These are phyloP conservation scores for Trinectes maculatus DNA, from an alignment of 2,113 vertebrate species.

Conservation along the genomic window DNA sequence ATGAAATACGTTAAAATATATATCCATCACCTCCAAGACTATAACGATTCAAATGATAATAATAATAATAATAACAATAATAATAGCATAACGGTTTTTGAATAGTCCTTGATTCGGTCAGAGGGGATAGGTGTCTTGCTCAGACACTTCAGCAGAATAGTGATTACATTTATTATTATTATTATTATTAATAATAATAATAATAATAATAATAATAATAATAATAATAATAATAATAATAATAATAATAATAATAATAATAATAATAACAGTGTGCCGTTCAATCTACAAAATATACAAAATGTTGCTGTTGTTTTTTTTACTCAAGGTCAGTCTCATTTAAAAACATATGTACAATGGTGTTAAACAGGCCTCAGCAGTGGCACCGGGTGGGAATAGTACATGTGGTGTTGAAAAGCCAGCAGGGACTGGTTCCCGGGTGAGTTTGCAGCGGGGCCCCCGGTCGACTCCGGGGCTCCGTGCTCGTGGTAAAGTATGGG, in stretches of 20 bases:
- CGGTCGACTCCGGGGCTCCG: conserved; percentile 82
- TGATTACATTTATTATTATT: conserved; percentile 48
- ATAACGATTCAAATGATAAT: conserved; percentile 28
- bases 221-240: conserved; percentile 65
- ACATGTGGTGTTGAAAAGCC: conserved; percentile 92
- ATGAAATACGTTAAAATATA: conserved; percentile 46
- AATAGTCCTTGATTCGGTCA: too few relatives aligned
- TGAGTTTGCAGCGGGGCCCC: conserved; percentile 75
- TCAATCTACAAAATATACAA: conserved; percentile 72
- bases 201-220: conserved; percentile 57
- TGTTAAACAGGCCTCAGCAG: conserved; percentile 91
- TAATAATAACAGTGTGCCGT: conserved; percentile 45
- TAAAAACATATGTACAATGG: conserved; percentile 59
- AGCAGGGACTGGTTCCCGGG: conserved; percentile 88
- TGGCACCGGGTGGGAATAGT: conserved; percentile 94
- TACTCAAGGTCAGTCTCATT: conserved; percentile 25
- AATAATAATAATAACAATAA: conserved; percentile 53
- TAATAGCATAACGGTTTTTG: conserved; percentile 30
- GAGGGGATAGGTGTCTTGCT: too few relatives aligned
- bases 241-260: conserved; percentile 63
- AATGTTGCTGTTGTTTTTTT: conserved; percentile 33
- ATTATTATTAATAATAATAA: conserved; percentile 57
- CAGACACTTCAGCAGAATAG: conserved; percentile 39
- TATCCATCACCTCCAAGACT: conserved; percentile 25
- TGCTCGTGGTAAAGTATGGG: conserved; percentile 96